Evolutionary conservation across 1,140 invertebrate genomes (phyloP).

Genomic region (Mycetomoellerius zeteki): DNA sequence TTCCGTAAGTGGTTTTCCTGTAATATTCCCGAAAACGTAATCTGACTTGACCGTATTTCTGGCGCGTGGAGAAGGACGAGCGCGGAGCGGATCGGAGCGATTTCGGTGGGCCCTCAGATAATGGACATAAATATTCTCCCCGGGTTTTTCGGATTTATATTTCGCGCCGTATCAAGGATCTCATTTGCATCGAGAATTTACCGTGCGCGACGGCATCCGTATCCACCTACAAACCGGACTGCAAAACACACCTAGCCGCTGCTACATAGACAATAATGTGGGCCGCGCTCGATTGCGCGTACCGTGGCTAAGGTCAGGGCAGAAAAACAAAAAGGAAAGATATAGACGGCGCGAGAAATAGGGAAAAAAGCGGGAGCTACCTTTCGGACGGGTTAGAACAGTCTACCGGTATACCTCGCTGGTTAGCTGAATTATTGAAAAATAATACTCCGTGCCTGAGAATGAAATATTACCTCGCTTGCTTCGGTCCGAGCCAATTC

Average conservation of each 20-base stretch:
- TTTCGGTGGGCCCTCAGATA: slow-evolving; percentile 80
- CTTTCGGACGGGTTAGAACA: slow-evolving; percentile 73
- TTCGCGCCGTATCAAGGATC: slow-evolving; percentile 84
- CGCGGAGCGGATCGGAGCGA: slow-evolving; percentile 16
- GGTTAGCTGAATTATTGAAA: slow-evolving; percentile 82
- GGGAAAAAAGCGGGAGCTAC: slow-evolving; percentile 73
- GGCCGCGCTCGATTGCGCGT: slow-evolving; percentile 10
- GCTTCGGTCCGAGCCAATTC: slow-evolving; percentile 49
- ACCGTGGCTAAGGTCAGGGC: slow-evolving; percentile 48
- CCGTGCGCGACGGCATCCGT: slow-evolving; percentile 70
- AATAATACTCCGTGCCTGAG: slow-evolving; percentile 82
- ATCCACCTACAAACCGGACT: slow-evolving; percentile 53
- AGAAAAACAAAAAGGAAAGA: slow-evolving; percentile 61
- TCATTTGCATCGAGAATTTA: slow-evolving; percentile 86
- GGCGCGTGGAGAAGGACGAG: not conserved
- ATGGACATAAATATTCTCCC: slow-evolving; percentile 85
- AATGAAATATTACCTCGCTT: slow-evolving; percentile 84
- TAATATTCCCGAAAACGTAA: slow-evolving; percentile 63
- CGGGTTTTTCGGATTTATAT: slow-evolving; percentile 85
- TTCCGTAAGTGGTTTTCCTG: slow-evolving; percentile 62
- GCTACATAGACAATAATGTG: not conserved
- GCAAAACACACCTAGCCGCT: slow-evolving; percentile 14
- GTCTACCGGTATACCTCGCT: slow-evolving; percentile 77
- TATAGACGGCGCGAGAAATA: slow-evolving; percentile 70
- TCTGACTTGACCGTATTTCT: slow-evolving; percentile 65